Conservation (phyloP, 2,888 invertebrate species). For the Diarsia rubi region DNA sequence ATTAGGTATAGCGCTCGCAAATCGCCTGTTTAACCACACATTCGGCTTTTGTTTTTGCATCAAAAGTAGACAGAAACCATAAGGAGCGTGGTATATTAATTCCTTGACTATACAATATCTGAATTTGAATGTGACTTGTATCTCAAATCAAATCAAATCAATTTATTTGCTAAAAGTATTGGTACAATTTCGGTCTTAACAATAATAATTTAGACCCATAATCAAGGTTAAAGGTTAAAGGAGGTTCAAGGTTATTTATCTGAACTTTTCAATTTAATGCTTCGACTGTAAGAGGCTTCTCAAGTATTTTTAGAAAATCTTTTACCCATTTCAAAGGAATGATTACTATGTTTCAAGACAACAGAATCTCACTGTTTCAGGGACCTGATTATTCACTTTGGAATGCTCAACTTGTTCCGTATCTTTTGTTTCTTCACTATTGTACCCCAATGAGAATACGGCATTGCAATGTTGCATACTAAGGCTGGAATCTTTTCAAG, state of each 20-base stretch:
- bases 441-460: slow-evolving; percentile 34
- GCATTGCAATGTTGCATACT: slow-evolving; percentile 18
- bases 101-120: background rate
- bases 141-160: no score
- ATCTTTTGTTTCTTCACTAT: slow-evolving; percentile 38
- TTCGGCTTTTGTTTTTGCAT: background rate
- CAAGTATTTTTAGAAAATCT: background rate
- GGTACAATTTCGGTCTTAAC: no score
- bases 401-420: slow-evolving; percentile 32
- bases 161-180: no score
- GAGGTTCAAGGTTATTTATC: no score
- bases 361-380: slow-evolving; percentile 18
- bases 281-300: background rate
- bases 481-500: slow-evolving; percentile 23
- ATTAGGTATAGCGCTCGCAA: no score
- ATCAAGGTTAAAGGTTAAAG: no score
- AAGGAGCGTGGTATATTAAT: background rate
- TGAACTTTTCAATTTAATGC: background rate
- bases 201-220: no score
- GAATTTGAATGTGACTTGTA: background rate
- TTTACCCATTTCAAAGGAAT: slow-evolving; percentile 12
- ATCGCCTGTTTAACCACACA: no score
- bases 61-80: background rate
- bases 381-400: slow-evolving; percentile 40
- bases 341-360: slow-evolving; percentile 28